These are phyloP conservation scores for Pyralis farinalis DNA, from an alignment of 2,888 invertebrate species.

Conservation along the genomic window DNA sequence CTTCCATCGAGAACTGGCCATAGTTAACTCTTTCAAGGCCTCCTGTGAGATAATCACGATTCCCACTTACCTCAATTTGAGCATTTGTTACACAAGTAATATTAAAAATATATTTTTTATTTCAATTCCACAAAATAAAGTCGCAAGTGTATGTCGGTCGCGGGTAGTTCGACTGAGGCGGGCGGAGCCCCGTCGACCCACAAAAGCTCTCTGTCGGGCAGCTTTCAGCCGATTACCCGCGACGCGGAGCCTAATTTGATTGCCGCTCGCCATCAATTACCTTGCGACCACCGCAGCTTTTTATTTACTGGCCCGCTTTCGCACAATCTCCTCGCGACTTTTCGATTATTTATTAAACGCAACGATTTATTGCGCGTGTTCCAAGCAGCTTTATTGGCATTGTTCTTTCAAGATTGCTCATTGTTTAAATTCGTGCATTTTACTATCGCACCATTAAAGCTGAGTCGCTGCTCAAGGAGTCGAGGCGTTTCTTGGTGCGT, in stretches of 20 bases:
- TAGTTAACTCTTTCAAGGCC: too few species aligned
- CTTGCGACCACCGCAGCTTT: slow-evolving; percentile 58
- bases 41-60: too few species aligned
- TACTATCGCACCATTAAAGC: slow-evolving; percentile 36
- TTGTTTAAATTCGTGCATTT: slow-evolving; percentile 28
- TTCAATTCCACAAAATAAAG: slow-evolving; percentile 1
- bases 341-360: slow-evolving; percentile 48
- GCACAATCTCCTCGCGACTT: slow-evolving; percentile 40
- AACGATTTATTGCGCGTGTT: slow-evolving; percentile 46
- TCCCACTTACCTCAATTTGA: too few species aligned
- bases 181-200: slow-evolving; percentile 36
- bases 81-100: too few species aligned
- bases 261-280: slow-evolving; percentile 74
- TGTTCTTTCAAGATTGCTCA: slow-evolving; percentile 44
- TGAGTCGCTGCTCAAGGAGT: slow-evolving; percentile 14
- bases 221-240: slow-evolving; percentile 76
- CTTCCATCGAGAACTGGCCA: too few species aligned
- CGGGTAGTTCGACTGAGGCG: slow-evolving; percentile 9
- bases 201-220: slow-evolving; percentile 65
- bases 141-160: slow-evolving; percentile 12
- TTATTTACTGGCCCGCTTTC: slow-evolving; percentile 57
- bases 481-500: slow-evolving; percentile 6
- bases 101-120: too few species aligned
- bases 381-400: slow-evolving; percentile 42
- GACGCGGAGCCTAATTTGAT: slow-evolving; percentile 75